phyloP scores from a whole-genome alignment of 1,140 invertebrate genomes.

The Drosophila gunungcola region DNA sequence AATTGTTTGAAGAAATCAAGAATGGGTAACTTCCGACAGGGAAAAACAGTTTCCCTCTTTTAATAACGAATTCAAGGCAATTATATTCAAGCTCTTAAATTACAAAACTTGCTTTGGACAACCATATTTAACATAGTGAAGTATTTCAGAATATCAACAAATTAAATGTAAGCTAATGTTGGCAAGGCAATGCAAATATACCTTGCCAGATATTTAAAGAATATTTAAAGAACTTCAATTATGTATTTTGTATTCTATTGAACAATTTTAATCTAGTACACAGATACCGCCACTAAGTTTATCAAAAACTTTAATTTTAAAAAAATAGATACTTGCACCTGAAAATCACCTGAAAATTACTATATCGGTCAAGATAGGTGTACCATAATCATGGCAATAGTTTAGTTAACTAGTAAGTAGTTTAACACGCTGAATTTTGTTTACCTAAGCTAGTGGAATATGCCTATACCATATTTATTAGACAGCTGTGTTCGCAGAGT shows the following conservation, averaged over 20 bases:
- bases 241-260: too few species aligned
- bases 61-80: not conserved
- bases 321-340: too few species aligned
- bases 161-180: too few species aligned
- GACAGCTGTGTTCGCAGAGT: conserved; percentile 20
- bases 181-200: too few species aligned
- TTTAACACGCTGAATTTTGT: not conserved
- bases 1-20: not conserved
- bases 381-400: not conserved
- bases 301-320: too few species aligned
- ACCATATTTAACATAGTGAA: not conserved
- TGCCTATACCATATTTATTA: not conserved
- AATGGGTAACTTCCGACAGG: not conserved
- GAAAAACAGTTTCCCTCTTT: too few species aligned
- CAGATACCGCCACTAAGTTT: too few species aligned
- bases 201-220: too few species aligned
- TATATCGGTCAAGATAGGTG: not conserved
- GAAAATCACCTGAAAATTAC: too few species aligned
- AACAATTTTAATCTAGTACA: too few species aligned
- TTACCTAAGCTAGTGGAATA: not conserved
- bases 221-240: too few species aligned
- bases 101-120: not conserved
- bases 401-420: not conserved
- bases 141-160: too few species aligned
- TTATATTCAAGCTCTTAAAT: not conserved